Conservation (phyloP, 2,797 vertebrate species). For the Manis crassicaudata region DNA sequence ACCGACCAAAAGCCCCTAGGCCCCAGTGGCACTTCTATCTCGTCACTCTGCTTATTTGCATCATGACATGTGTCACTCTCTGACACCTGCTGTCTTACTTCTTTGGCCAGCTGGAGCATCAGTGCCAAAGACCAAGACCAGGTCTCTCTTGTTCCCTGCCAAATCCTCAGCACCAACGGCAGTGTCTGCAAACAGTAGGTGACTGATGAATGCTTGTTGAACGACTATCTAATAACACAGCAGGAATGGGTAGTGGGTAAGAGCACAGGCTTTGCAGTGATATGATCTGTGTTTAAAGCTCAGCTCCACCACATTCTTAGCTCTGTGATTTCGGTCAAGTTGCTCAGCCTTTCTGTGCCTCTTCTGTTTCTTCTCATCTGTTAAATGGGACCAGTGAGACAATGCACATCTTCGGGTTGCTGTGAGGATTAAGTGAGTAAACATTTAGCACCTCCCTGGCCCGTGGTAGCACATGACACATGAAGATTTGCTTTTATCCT, state of each 20-base stretch:
- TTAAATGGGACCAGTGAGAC: no score
- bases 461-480: neutral
- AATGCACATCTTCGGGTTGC: neutral
- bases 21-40: neutral
- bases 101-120: neutral
- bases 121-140: neutral
- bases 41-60: neutral
- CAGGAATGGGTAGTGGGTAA: neutral
- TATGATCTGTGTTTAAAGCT: neutral
- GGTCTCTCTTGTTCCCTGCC: neutral
- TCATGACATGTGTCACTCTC: no score
- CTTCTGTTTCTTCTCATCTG: no score
- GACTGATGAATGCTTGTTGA: neutral
- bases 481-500: neutral
- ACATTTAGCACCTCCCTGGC: neutral
- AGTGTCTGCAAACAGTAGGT: neutral
- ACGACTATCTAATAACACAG: neutral
- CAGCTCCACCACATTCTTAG: neutral
- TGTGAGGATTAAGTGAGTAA: neutral
- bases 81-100: neutral
- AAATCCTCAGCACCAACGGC: neutral
- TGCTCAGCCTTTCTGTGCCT: neutral
- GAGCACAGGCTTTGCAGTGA: neutral
- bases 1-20: no score
- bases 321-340: neutral